Evolutionary conservation across 35 echinoderm and acorn worm species (phyloP).

Genomic region (Ophiothrix spiculata): DNA sequence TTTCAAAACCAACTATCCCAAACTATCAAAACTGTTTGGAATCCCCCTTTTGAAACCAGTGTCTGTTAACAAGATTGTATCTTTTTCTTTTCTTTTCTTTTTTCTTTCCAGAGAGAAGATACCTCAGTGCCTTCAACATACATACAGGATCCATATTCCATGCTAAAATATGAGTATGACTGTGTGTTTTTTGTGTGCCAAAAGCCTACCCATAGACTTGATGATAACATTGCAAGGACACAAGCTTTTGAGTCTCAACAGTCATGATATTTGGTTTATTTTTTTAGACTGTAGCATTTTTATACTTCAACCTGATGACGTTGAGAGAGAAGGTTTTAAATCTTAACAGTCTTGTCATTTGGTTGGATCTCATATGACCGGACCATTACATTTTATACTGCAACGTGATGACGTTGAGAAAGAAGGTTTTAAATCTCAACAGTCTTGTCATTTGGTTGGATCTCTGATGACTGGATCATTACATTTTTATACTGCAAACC

Average conservation of each 20-base stretch:
- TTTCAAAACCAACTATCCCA: too few species aligned
- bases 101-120: conserved; percentile 70
- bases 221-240: not conserved
- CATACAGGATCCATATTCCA: conserved; percentile 70
- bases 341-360: too few species aligned
- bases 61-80: not conserved
- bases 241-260: not conserved
- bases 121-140: conserved; percentile 55
- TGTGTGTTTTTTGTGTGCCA: conserved; percentile 94
- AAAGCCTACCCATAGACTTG: conserved; percentile 50
- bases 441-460: too few species aligned
- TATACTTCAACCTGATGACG: too few species aligned
- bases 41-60: not conserved
- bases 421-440: too few species aligned
- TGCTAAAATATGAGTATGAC: conserved; percentile 88
- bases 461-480: too few species aligned
- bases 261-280: not conserved
- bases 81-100: not conserved
- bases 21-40: not conserved
- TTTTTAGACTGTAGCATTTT: too few species aligned
- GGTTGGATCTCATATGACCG: too few species aligned
- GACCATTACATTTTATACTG: too few species aligned
- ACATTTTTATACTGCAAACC: too few species aligned
- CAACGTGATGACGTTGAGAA: too few species aligned
- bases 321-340: too few species aligned